These are phyloP conservation scores for Cephonodes hylas DNA, from an alignment of 2,888 invertebrate species.

Conservation along the genomic window DNA sequence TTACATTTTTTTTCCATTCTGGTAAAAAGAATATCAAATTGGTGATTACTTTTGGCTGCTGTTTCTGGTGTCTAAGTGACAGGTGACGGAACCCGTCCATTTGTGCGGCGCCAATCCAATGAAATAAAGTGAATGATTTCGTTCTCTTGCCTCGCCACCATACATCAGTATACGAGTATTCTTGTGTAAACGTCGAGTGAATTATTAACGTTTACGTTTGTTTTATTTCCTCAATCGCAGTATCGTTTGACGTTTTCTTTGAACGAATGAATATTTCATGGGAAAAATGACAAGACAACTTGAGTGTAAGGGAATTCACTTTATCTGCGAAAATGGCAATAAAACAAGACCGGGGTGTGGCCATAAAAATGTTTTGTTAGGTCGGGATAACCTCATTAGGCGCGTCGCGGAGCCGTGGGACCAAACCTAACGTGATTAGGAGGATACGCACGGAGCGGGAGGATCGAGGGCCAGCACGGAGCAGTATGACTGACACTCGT, in stretches of 20 bases:
- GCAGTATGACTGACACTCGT: too few relatives aligned
- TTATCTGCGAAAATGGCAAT: constrained; percentile 42
- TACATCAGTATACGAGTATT: too few relatives aligned
- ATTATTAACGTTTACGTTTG: too few relatives aligned
- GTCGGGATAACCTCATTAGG: constrained; percentile 49
- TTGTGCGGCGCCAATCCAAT: not conserved
- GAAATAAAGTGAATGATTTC: not conserved
- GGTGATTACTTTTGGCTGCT: not conserved
- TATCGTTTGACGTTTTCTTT: not conserved
- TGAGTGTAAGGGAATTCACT: constrained; percentile 20
- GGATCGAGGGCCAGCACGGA: not conserved
- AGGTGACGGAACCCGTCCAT: not conserved
- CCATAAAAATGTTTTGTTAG: constrained; percentile 57
- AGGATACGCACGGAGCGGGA: not conserved
- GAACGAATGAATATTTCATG: constrained; percentile 4
- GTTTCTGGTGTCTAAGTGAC: not conserved
- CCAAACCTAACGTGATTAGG: constrained; percentile 1
- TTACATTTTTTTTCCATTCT: not conserved
- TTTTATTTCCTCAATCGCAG: too few relatives aligned
- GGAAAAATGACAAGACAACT: not conserved
- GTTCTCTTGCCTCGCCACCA: not conserved
- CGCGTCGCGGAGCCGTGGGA: constrained; percentile 16
- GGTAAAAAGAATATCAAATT: not conserved
- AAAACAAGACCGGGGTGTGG: constrained; percentile 36
- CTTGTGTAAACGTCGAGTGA: too few relatives aligned